Base-by-base conservation (phyloP, 1,140 invertebrate species). In the Bradysia coprophila region DNA sequence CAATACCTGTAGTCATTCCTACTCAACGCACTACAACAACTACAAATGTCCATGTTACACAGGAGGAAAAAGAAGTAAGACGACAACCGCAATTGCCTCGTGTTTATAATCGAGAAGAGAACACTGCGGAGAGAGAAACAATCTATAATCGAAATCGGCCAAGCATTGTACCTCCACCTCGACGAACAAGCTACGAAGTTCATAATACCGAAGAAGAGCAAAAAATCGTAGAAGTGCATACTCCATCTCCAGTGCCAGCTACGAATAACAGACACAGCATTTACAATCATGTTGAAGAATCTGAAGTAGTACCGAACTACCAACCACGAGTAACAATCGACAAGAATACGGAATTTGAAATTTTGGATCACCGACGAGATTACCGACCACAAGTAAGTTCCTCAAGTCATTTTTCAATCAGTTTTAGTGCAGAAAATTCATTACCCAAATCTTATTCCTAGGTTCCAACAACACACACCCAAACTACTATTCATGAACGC, bases 201-300 rank as follows among this genome's bases (percentile, higher is more conserved):
- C n/a, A n/a, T n/a, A n/a, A n/a, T n/a, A n/a, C n/a, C n/a, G n/a
- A n/a, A n/a, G n/a, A n/a, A 19, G 6, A 38, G 10, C 33, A 36
- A 9, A 16, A 18, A 6, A 20, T 19, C 21, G n/a, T 18, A 20
- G 18, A 38, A 20, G 18, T 38, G n/a, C 6, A 38, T 5, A 38
- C 21, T 11, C 5, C 11, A 3, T 10, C 36, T 20, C 36, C 36
- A 9, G 36, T 18, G 21, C 20, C 38, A 39, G 15, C 20, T 18
- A 39, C 38, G n/a, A 13, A n/a, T n/a, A n/a, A n/a, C n/a, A n/a
- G 16, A 11, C 38, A 39, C 10, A 21, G 16, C 16, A 22, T 39
- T 23, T 39, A 39, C 16, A 18, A 39, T 39, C 38, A 39, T 23
- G 6, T 39, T 2, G 11, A 23, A 21, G 38, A 39, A 39, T 39